phyloP scores from a whole-genome alignment of 2,888 invertebrate species.

The Prosapia bicincta region DNA sequence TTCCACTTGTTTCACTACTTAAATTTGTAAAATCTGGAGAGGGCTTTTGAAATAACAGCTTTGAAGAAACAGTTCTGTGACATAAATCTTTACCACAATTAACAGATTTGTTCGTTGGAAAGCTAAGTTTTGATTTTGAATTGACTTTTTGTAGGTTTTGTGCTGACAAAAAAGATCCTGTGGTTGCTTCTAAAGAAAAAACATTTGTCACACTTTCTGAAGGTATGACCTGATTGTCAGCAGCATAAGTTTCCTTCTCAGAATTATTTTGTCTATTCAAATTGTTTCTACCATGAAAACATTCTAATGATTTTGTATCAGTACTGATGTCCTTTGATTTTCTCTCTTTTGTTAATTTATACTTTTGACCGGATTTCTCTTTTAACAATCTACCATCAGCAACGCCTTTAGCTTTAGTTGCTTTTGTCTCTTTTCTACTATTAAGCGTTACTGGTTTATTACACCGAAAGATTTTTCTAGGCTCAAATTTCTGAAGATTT shows the following conservation, averaged over 20 bases:
- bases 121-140: not conserved
- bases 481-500: not conserved
- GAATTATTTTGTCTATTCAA: not conserved
- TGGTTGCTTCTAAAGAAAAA: not conserved
- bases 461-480: no score
- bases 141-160: no score
- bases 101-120: not conserved
- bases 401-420: no score
- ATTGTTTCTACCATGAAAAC: not conserved
- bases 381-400: not conserved
- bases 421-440: no score
- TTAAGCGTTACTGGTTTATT: no score
- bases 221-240: no score
- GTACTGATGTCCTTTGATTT: not conserved
- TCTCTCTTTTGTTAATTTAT: not conserved
- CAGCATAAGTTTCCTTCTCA: not conserved
- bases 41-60: not conserved
- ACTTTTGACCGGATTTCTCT: not conserved
- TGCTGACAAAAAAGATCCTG: no score
- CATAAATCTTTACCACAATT: not conserved
- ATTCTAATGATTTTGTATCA: not conserved
- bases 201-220: not conserved
- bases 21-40: no score
- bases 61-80: not conserved
- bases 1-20: not conserved